Evolutionary conservation across 2,888 invertebrate species (phyloP), one percentile per base, ranked within the genome.

Genomic region (Hecatera dysodea): DNA sequence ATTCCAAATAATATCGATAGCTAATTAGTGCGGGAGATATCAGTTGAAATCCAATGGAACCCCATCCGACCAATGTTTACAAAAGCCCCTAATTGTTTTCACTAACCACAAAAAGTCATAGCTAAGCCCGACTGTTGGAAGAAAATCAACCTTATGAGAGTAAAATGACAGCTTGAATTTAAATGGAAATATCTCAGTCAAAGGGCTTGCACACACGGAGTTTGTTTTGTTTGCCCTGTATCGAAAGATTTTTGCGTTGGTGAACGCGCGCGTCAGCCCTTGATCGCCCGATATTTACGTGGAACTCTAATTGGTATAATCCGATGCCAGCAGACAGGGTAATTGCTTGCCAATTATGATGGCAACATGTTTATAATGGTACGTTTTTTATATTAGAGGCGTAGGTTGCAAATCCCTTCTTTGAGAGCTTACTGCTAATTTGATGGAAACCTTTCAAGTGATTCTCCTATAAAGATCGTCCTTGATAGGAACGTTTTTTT

Each of bases 301-400:
- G 59, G 42, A 67, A 27, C 61, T 64, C 56, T 79, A 79, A 79
- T 79, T 81, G 81, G 67, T 55, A 72, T 79, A 81, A 79, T 79
- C 78, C 46, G 64, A 76, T 72, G 53, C 44, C 42, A 11, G n/a
- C 27, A 55, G 61, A 59, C 67, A 57, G 29, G 29, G 46, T 81
- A 76, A 80, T 76, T 67, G 66, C 52, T 33, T 19, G 27, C 57
- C 81, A 76, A 81, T 78, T 77, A 81, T 19, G 61, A 59, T 57
- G 39, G 9, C 50, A 63, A 60, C 12, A 59, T 46, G 6, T 53
- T 55, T 39, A 2, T 39, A 53, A 67, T 29, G 22, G 19, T 48
- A 56, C 9, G 17, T 78, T 46, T 72, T 71, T 78, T 24, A 52
- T 59, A 53, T 71, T 36, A 55, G 24, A 57, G 12, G 7, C 52